Base-by-base conservation (phyloP, 1,140 invertebrate genomes). In the Trialeurodes vaporariorum region DNA sequence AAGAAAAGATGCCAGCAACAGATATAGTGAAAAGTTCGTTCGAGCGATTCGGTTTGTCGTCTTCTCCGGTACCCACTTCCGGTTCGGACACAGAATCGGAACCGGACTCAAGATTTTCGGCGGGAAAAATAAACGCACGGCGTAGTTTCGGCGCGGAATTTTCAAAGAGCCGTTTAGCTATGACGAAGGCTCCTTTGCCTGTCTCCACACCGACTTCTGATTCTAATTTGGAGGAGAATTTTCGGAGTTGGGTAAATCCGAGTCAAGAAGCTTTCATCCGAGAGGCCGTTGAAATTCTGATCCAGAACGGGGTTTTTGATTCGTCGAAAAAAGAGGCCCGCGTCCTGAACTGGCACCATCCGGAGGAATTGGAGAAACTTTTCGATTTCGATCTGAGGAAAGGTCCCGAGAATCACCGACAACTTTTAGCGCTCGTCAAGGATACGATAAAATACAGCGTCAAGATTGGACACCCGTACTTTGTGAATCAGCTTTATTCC, bases 401-500 rank as follows among this genome's bases (percentile, higher is more conserved):
- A 21, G 76, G 79, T 2, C 83, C 84, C 0, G 81, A 82, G 1
- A 81, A 82, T 21, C 86, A 91, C 63, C 85, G 89, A 0, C 82
- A 86, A 67, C 77, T 94, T 5, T 71, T 90, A 9, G 75, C 81
- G 11, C 74, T 89, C 22, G 76, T 91, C 13, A 81, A 83, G 67
- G 81, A 86, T 68, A 86, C 89, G 21, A 87, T 91, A 66, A 81
- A 82, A 24, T 91, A 90, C 79, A 93, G 90, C 59, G 91, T 94
- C 0, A 93, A 93, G 77, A 93, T 91, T 0, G 90, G 88, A 1
- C 90, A 93, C 79, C 91, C 91, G 0, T 90, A 89, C 74, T 93
- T 93, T 76, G 85, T 92, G 23, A 94, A 93, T 76, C 91, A 93
- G 73, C 78, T 93, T 1, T 93, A 89, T 76, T 92, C 90, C 1